Percentiles rank a stretch among this genome's conserved stretches.
phyloP scores from a whole-genome alignment of 1,140 invertebrate genomes.

The Caenorhabditis briggsae region DNA sequence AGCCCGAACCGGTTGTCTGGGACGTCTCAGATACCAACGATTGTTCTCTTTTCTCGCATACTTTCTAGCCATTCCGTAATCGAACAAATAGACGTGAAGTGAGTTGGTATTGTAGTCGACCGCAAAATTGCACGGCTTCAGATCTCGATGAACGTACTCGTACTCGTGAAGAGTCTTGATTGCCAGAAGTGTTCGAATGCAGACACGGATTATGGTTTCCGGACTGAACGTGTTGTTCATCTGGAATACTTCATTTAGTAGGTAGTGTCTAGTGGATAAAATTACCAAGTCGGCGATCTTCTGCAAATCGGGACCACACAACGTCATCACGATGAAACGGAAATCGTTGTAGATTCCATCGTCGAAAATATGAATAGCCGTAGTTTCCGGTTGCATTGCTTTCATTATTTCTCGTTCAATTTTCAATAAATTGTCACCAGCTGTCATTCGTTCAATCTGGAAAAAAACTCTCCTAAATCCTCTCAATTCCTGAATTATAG shows the following conservation, averaged over 20 bases:
- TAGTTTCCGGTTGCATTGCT: constrained; percentile 4
- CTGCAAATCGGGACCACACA: constrained; percentile 17
- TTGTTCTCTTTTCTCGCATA: neutral
- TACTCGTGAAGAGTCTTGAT: constrained; percentile 25
- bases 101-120: constrained; percentile 39
- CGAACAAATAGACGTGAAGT: constrained; percentile 52
- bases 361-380: constrained; percentile 9
- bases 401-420: constrained; percentile 12
- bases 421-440: constrained; percentile 32
- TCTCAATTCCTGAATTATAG: too few species aligned
- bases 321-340: constrained; percentile 20
- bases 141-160: constrained; percentile 61
- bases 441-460: constrained; percentile 32
- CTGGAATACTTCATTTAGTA: too few species aligned
- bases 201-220: constrained; percentile 31
- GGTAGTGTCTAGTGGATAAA: too few species aligned
- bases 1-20: neutral
- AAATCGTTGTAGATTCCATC: constrained; percentile 34
- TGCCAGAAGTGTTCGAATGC: constrained; percentile 34
- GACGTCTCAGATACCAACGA: constrained; percentile 8
- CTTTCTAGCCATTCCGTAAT: constrained; percentile 56
- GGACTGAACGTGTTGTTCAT: constrained; percentile 13
- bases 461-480: neutral
- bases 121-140: constrained; percentile 63
- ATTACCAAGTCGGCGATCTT: constrained; percentile 18